phyloP scores from a whole-genome alignment of 2,113 vertebrate genomes.

The Amia ocellicauda region DNA sequence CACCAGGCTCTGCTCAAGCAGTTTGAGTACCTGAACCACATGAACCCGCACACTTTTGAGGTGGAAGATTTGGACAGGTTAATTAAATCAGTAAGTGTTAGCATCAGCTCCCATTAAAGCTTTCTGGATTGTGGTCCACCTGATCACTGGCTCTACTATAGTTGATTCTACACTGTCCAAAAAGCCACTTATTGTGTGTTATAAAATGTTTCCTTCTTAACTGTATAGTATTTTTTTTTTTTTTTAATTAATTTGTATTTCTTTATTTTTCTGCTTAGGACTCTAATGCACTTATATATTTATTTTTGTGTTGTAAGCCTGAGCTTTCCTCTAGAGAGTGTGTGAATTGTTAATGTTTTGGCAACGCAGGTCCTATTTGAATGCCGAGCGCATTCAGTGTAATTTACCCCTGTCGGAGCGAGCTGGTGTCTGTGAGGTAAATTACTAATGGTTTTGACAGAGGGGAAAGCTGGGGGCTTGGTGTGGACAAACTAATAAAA shows the following conservation, averaged over 20 bases:
- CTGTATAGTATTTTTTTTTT: no score
- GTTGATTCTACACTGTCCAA: no score
- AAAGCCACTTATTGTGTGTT: no score
- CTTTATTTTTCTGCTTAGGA: background rate
- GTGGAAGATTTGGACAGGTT: constrained; percentile 91
- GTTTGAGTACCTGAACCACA: constrained; percentile 93
- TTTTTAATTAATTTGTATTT: background rate
- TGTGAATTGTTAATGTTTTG: constrained; percentile 2
- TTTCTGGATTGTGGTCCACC: no score
- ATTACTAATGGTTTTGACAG: background rate
- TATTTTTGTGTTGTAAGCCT: no score
- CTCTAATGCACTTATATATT: no score
- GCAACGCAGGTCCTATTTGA: background rate
- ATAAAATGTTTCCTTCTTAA: no score
- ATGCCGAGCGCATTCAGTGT: background rate
- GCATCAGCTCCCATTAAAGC: no score
- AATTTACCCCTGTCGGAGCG: background rate
- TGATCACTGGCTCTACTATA: no score
- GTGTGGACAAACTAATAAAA: background rate
- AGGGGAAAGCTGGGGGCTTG: background rate
- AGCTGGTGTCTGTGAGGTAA: background rate
- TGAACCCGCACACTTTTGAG: constrained; percentile 94
- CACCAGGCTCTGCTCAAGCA: constrained; percentile 90
- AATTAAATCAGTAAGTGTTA: constrained; percentile 82
- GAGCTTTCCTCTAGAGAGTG: background rate